A percentile compares a stretch with the other conserved stretches of the same genome.
phyloP scores from a whole-genome alignment of 2,797 vertebrate genomes.

The Pitangus sulphuratus region DNA sequence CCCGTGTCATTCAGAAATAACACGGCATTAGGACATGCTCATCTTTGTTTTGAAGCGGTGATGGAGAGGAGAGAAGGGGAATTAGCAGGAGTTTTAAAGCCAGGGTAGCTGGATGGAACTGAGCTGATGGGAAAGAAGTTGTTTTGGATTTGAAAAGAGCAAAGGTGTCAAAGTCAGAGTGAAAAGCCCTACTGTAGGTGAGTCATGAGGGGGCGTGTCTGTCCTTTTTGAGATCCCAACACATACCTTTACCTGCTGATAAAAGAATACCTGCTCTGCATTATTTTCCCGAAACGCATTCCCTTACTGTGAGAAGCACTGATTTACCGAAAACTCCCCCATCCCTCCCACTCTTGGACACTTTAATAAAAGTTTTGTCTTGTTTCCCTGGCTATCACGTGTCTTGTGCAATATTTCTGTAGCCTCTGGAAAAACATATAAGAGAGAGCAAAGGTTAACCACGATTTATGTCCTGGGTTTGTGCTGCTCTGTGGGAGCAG shows the following conservation, averaged over 20 bases:
- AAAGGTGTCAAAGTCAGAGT: not conserved
- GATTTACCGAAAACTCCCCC: not conserved
- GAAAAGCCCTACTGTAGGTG: not conserved
- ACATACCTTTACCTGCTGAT: not conserved
- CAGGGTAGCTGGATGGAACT: not conserved
- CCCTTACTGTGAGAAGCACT: not conserved
- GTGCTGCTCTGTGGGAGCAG: not conserved
- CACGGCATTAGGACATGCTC: not conserved
- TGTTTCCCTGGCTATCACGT: not conserved
- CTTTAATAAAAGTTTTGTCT: not conserved
- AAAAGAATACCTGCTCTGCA: not conserved
- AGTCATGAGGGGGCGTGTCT: conserved; percentile 8
- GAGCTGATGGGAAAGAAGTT: not conserved
- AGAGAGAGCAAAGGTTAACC: conserved; percentile 50
- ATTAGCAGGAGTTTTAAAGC: not conserved
- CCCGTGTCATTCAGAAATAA: not conserved
- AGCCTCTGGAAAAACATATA: conserved; percentile 38
- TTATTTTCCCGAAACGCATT: not conserved
- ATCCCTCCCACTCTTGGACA: not conserved
- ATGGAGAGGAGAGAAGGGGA: not conserved
- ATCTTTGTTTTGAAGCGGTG: not conserved
- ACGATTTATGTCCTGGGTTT: not conserved
- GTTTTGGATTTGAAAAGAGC: conserved; percentile 27
- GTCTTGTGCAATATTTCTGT: conserved; percentile 43
- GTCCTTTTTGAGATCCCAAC: not conserved